Evolutionary conservation across 1,140 invertebrate genomes (phyloP), one percentile per base, ranked within the genome.

Genomic region (Ostrea edulis): DNA sequence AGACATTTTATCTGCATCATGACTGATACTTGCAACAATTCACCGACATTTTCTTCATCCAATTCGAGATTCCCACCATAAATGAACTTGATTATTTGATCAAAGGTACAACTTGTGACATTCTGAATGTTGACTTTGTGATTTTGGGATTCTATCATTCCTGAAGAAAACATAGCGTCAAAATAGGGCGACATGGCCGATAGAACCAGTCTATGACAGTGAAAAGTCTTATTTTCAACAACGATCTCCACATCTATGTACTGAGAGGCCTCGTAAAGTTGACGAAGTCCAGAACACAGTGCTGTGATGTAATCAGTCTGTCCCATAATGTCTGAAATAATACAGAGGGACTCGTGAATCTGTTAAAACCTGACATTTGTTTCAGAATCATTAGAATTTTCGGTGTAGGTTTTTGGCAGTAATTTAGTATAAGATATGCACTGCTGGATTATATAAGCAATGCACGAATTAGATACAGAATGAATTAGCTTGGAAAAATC

Each of bases 1-100:
- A 98, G 97, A 90, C 97, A 96, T 90, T 96, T 96, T 11, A 99
- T 95, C 94, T 98, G 97, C 55, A 99, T 95, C 71, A 98, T 95
- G 94, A 97, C 97, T 17, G 98, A 97, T 25, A 97, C 97, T 52
- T 97, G 97, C 85, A 98, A 93, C 53, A 98, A 94, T 25, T 97
- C 97, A 95, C 98, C 97, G 17, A 98, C 97, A 84, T 93, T 95
- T n/a, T 95, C 93, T 85, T 95, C 93, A 0, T 77, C 85, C 12
- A 92, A 25, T 7, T 89, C 88, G n/a, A 90, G 65, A 20, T 87
- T 68, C 20, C 91, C 89, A 14, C 77, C 62, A 65, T 93, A 92
- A 52, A 92, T 89, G 65, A 90, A 92, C 14, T 89, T 68, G 9
- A 93, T 71, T 11, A 92, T 86, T 20, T 29, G 68, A 8, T 87